A percentile compares a stretch with the other conserved stretches of the same genome.
Conservation (phyloP, 2,113 vertebrate species). For the Accipiter virgatus region DNA sequence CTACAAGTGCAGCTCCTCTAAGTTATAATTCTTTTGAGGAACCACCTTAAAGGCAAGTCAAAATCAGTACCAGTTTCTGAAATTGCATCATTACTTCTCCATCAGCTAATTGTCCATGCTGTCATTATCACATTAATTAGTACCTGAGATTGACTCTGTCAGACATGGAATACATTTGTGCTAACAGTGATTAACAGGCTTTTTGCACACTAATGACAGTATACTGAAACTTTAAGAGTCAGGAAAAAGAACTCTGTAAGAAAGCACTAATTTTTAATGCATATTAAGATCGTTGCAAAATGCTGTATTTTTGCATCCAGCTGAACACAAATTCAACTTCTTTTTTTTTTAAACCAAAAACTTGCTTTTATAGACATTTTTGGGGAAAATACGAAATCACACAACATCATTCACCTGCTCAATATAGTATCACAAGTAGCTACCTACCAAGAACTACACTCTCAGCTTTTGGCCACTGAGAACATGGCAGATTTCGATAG, state of each 20-base stretch:
- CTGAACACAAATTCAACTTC: background rate
- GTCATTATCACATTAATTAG: slow-evolving; percentile 55
- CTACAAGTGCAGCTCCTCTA: background rate
- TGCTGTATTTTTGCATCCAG: background rate
- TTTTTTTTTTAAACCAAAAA: background rate
- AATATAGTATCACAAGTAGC: background rate
- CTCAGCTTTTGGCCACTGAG: slow-evolving; percentile 90
- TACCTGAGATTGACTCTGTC: slow-evolving; percentile 42
- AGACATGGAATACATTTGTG: slow-evolving; percentile 49
- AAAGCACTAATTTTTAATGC: background rate
- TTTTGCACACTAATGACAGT: slow-evolving; percentile 30
- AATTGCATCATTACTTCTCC: slow-evolving; percentile 38
- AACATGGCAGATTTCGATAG: slow-evolving; percentile 88
- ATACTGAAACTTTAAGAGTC: background rate
- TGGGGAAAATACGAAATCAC: background rate
- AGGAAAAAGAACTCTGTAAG: background rate
- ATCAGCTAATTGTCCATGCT: slow-evolving; percentile 54
- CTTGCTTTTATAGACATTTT: background rate
- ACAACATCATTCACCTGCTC: background rate
- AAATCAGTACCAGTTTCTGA: slow-evolving; percentile 39
- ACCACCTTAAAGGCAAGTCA: background rate
- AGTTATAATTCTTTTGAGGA: slow-evolving; percentile 27
- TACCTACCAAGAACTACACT: slow-evolving; percentile 89
- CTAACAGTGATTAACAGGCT: slow-evolving; percentile 43
- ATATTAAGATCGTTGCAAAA: background rate